phyloP scores from a whole-genome alignment of 2,113 vertebrate genomes.

The Phocoena sinus region DNA sequence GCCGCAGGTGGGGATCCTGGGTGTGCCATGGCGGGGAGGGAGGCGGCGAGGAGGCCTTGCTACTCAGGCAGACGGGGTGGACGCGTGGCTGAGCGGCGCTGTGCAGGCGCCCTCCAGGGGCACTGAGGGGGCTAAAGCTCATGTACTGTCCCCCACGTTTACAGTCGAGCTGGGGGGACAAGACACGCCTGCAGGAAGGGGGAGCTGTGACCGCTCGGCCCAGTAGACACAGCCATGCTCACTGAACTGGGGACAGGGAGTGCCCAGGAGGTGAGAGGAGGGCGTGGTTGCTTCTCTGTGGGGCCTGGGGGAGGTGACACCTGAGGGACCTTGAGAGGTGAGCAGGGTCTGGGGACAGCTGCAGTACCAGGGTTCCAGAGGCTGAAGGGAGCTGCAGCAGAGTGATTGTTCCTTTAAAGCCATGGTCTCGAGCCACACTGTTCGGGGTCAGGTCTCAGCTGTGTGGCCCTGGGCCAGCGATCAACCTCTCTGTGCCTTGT shows the following conservation, averaged over 20 bases:
- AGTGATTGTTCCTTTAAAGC: not conserved
- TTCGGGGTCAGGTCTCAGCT: not conserved
- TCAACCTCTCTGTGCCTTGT: too few relatives aligned
- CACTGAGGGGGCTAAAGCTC: too few relatives aligned
- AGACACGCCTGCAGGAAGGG: not conserved
- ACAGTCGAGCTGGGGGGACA: fast-evolving
- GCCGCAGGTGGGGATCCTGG: not conserved
- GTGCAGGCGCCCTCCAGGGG: not conserved
- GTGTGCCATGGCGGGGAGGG: fast-evolving
- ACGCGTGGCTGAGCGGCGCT: not conserved
- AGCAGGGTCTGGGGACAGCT: not conserved
- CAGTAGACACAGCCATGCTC: fast-evolving
- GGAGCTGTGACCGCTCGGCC: too few relatives aligned
- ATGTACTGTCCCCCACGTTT: not conserved
- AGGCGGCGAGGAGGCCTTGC: not conserved
- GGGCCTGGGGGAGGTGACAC: not conserved
- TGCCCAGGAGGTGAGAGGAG: not conserved
- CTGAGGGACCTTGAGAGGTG: not conserved
- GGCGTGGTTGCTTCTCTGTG: not conserved
- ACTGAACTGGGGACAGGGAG: fast-evolving
- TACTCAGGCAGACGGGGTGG: not conserved
- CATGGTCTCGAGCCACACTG: not conserved
- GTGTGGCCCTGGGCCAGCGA: fast-evolving
- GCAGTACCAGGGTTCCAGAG: not conserved
- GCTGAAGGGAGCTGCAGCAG: fast-evolving